Base-by-base conservation (phyloP, 1,140 invertebrate genomes). In the Drosophila equinoxialis region DNA sequence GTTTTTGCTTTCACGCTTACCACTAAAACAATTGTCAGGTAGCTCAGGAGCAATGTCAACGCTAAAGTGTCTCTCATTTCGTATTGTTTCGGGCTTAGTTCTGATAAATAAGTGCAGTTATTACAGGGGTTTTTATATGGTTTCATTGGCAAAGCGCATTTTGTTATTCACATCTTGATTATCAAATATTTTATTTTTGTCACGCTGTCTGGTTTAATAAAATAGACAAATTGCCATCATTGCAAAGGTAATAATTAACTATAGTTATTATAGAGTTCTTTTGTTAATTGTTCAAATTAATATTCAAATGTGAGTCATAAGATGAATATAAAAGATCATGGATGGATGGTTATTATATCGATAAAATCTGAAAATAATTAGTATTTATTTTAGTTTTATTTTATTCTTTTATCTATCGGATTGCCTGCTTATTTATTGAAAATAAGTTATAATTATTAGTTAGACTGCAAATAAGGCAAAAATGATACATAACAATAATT, bases 41-140 rank as follows among this genome's bases (percentile, higher is more conserved):
- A 87, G 51, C 70, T 59, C 6, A 89, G 41, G 17, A 87, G 65
- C 60, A 87, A 39, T 10, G 62, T 33, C 65, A 83, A 63, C 20
- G 65, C 37, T 14, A 87, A 30, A 20, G 62, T 79, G 20, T 61
- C 33, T 80, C 65, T 87, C 83, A 86, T 86, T 64, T 71, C 74
- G 61, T 59, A 11, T 42, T 26, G 61, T 69, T 63, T 8, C 4
- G 37, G 33, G 2, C 7, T 30, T 55, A 30, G 11, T 51, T 23
- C 3, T 14, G 23, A 30, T 68, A 30, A 42, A 42, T 41, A 3
- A 26, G 20, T 68, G 51, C 7, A 76, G 76, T 68, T 74, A 74
- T 58, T 10, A 33, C 39, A n/a, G 10, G 17, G 26, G 41, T 51
- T 87, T 86, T 87, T 75, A 75, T 76, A 39, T 57, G 45, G 33